Conservation (phyloP, 2,797 vertebrate species). For the Spinibarbus caldwelli region DNA sequence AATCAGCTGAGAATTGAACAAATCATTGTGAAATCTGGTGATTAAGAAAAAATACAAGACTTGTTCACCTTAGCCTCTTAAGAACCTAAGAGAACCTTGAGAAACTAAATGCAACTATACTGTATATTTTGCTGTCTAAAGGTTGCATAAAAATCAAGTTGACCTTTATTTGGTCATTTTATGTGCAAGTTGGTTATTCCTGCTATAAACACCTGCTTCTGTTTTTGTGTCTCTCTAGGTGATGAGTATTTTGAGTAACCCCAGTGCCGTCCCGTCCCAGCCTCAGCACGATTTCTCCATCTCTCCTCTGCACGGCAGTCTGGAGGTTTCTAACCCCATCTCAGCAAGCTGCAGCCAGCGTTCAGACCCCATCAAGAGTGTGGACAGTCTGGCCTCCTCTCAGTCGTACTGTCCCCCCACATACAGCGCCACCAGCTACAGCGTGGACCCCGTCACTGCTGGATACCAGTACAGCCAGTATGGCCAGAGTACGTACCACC, state of each 20-base stretch:
- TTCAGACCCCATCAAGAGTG: conserved; percentile 93
- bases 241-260: conserved; percentile 97
- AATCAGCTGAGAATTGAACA: background rate
- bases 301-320: conserved; percentile 91
- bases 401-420: conserved; percentile 97
- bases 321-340: conserved; percentile 92
- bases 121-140: background rate
- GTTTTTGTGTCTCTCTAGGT: conserved; percentile 77
- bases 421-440: conserved; percentile 97
- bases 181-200: background rate
- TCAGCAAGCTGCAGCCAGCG: conserved; percentile 98
- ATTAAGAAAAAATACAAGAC: background rate
- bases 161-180: background rate
- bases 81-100: too few species aligned
- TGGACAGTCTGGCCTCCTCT: conserved; percentile 93
- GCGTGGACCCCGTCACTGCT: conserved; percentile 93
- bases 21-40: background rate
- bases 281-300: conserved; percentile 96
- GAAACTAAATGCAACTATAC: background rate
- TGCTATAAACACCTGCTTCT: background rate
- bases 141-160: background rate
- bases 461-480: conserved; percentile 98
- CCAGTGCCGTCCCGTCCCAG: conserved; percentile 88
- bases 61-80: background rate
- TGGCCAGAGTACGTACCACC: conserved; percentile 88